Conservation (phyloP, 2,797 vertebrate species). For the Ctenopoma multispine region DNA sequence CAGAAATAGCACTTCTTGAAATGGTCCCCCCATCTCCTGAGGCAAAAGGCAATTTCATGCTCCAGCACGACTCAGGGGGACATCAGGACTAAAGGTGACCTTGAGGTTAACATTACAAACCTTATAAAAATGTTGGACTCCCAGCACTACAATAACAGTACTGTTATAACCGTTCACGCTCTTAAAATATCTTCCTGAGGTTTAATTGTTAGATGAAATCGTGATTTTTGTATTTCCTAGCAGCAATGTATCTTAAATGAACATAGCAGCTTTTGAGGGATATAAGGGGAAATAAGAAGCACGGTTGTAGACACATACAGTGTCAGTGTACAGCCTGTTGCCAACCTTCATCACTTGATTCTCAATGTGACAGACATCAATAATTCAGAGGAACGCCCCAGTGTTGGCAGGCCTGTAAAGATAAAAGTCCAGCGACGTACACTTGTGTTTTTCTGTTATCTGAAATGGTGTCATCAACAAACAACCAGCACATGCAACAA, state of each 20-base stretch:
- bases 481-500: constrained; percentile 17
- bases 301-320: constrained; percentile 27
- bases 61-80: constrained; percentile 65
- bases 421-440: constrained; percentile 20
- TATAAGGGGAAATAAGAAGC: background rate
- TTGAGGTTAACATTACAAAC: constrained; percentile 69
- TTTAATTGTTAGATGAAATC: constrained; percentile 26
- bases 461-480: constrained; percentile 22
- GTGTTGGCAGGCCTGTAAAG: constrained; percentile 54
- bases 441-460: constrained; percentile 14
- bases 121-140: constrained; percentile 59
- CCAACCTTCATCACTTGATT: constrained; percentile 53
- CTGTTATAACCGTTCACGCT: constrained; percentile 17
- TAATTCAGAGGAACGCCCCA: constrained; percentile 67
- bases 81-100: constrained; percentile 67
- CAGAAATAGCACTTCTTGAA: constrained; percentile 49
- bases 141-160: constrained; percentile 39
- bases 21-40: constrained; percentile 62
- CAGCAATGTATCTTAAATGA: background rate
- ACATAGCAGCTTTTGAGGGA: constrained; percentile 1
- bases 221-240: background rate
- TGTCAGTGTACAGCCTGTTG: constrained; percentile 48
- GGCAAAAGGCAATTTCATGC: constrained; percentile 80
- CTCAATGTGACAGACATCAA: constrained; percentile 68
- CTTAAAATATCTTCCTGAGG: constrained; percentile 19